Evolutionary conservation across 2,113 vertebrate species (phyloP), one percentile per base, ranked within the genome.

Genomic region (Diglossa brunneiventris): DNA sequence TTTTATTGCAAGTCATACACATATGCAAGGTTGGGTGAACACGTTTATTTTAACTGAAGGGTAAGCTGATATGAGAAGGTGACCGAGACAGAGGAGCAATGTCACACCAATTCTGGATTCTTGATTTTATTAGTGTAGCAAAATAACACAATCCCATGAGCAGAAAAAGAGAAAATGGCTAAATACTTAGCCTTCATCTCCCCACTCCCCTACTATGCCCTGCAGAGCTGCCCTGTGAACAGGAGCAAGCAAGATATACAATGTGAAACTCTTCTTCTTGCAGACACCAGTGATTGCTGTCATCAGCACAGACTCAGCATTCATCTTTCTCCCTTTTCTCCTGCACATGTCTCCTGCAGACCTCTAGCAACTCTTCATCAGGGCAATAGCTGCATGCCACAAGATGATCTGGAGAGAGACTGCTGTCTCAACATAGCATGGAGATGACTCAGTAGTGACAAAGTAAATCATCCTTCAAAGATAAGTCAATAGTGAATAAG

Each of bases 51-150:
- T 69, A 92, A 84, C 22, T 75, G 88, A 95, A 91, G 52, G 16
- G 44, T 67, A 92, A 93, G 30, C 44, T 90, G 94, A 96, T 95
- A 97, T 3, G 37, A 68, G 88, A 96, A 96, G 92, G 93, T 95
- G 88, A 95, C 89, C 46, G 22, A 73, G 37, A 62, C 31, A 69
- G 12, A 84, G 31, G 19, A 50, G 37, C 67, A 94, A 89, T 11
- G 77, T 81, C 83, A 72, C 30, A 27, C n/a, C 21, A 42, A 31
- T 59, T 91, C 73, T 42, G 59, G 63, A 58, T 41, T 77, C 7
- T 4, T 35, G 37, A 15, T n/a, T 63, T 72, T 89, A 59, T 52
- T 15, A 41, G 5, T 11, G 17, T 20, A 30, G 35, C 5, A 81
- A 90, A 84, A 62, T 26, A 84, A 69, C 6, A 7, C 28, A 86